Evolutionary conservation across 2,113 vertebrate species (phyloP), one percentile per base, ranked within the genome.

Genomic region (Phycodurus eques): DNA sequence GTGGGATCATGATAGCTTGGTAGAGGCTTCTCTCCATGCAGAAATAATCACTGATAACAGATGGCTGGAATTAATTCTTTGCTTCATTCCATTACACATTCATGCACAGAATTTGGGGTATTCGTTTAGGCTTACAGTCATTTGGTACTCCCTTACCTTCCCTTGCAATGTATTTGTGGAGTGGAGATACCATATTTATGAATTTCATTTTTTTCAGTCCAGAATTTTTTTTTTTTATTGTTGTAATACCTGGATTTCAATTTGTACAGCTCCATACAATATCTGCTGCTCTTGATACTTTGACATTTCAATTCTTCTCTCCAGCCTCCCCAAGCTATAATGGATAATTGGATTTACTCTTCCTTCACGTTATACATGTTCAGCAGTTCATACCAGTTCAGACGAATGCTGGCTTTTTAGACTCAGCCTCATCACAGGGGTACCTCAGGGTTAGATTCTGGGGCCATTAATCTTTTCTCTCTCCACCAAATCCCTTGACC

Each of bases 1-100:
- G 85, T 76, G 69, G 74, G 70, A 77, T 87, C 51, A 68, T 72
- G 68, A 80, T 77, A 57, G 69, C 74, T 68, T 51, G 68, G 83
- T 80, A 69, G 83, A 76, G 67, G 33, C 63, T 75, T 76, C 3
- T 31, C 54, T 74, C 78, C 17, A 31, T 63, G 39, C 79, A 53
- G 68, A 49, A 63, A 70, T 78, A 76, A 82, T 83, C 66, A 72
- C 67, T 70, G 64, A 70, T 67, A 73, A n/a, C 71, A 65, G 62
- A 78, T n/a, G n/a, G 64, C 11, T 47, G 39, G 19, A 65, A 74
- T 81, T 33, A 77, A 78, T 64, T 73, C 53, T 73, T 54, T 35
- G 27, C 49, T 43, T 54, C 1, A 57, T 35, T 83, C 66, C 69
- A 51, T 31, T 42, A 66, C 22, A 46, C 43, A 64, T 27, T 57